These are phyloP conservation scores for Operophtera brumata DNA, from an alignment of 2,888 invertebrate genomes.

Conservation along the genomic window DNA sequence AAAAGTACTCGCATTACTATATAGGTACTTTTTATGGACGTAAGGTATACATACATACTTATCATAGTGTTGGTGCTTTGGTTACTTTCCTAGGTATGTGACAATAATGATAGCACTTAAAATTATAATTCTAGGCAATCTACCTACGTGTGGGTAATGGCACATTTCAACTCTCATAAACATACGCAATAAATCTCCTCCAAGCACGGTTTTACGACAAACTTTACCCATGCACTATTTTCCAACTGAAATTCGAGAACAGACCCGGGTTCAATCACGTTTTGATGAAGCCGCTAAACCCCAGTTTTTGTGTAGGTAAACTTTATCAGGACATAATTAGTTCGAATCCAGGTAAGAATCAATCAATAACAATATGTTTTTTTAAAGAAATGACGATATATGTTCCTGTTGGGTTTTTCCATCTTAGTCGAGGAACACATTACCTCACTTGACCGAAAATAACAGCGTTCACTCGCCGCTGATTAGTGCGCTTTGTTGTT, in stretches of 20 bases:
- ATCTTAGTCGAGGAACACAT: conserved; percentile 27
- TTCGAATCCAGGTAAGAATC: not conserved
- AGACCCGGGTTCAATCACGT: conserved; percentile 30
- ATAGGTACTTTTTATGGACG: not conserved
- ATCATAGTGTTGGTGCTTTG: not conserved
- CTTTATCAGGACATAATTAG: conserved; percentile 10
- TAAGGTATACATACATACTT: not conserved
- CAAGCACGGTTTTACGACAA: conserved; percentile 26
- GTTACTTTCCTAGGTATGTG: not conserved
- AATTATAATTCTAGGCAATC: not conserved
- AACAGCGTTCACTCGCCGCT: conserved; percentile 17
- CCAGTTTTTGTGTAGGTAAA: conserved; percentile 24
- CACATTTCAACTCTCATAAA: conserved; percentile 23
- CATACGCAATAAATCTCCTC: conserved; percentile 28
- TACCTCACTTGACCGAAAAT: conserved; percentile 17
- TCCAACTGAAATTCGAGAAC: conserved; percentile 28
- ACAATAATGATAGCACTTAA: not conserved
- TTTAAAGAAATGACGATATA: conserved; percentile 1
- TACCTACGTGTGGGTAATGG: conserved; percentile 18
- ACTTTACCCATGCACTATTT: conserved; percentile 32
- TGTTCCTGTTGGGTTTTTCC: conserved; percentile 15
- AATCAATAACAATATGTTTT: conserved; percentile 1
- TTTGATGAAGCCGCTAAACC: conserved; percentile 17
- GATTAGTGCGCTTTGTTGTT: conserved; percentile 22
- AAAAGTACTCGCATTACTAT: not conserved